Percentiles rank a stretch among this genome's conserved stretches.
phyloP scores from a whole-genome alignment of 2,888 invertebrate genomes.

The Nomada fucata region DNA sequence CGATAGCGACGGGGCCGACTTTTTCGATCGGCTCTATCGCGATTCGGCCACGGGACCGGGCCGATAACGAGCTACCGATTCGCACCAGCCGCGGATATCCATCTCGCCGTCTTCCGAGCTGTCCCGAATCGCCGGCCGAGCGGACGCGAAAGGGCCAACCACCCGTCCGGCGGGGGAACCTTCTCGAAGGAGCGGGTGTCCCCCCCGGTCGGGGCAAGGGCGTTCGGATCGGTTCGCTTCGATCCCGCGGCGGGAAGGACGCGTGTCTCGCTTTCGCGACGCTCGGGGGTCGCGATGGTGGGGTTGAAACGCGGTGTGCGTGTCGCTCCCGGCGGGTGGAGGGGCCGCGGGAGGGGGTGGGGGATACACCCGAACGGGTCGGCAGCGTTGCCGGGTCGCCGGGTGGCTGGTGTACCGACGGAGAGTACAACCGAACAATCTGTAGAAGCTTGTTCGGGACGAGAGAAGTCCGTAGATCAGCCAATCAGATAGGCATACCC shows the following conservation, averaged over 20 bases:
- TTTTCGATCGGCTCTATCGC: conserved; percentile 51
- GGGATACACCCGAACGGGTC: conserved; percentile 31
- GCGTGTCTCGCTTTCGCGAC: conserved; percentile 46
- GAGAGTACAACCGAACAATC: conserved; percentile 83
- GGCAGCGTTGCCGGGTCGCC: conserved; percentile 78
- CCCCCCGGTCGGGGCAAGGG: neutral
- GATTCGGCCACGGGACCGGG: conserved; percentile 4
- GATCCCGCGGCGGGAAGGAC: conserved; percentile 44
- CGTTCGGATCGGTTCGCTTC: neutral
- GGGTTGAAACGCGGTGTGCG: neutral
- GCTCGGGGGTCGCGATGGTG: neutral
- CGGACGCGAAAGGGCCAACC: too few relatives aligned
- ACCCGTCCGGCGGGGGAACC: too few relatives aligned
- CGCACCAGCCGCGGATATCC: neutral
- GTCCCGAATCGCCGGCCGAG: too few relatives aligned
- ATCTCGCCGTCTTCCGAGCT: too few relatives aligned
- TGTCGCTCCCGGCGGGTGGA: neutral
- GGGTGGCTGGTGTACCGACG: conserved; percentile 78
- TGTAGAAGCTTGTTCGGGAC: conserved; percentile 84
- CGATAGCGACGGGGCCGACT: conserved; percentile 57
- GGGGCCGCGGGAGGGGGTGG: conserved; percentile 27
- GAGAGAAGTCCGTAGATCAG: conserved; percentile 84
- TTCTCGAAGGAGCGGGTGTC: too few relatives aligned
- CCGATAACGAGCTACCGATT: conserved; percentile 8
- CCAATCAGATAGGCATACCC: conserved; percentile 84